phyloP scores from a whole-genome alignment of 2,113 vertebrate genomes.

The Otis tarda region DNA sequence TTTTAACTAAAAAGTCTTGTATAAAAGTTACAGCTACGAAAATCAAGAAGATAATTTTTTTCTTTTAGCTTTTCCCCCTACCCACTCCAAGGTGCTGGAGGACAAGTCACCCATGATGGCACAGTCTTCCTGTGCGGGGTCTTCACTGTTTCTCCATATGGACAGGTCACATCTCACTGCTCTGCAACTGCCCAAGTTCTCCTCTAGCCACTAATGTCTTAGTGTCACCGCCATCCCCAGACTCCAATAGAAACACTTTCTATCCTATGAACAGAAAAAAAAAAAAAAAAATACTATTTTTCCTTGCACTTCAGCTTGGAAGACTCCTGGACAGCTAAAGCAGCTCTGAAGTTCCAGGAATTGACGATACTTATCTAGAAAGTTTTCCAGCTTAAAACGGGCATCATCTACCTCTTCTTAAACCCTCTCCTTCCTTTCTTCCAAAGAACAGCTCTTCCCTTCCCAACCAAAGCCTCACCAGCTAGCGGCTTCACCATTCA shows the following conservation, averaged over 20 bases:
- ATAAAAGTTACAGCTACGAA: neutral
- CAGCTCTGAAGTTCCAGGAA: neutral
- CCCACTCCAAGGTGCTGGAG: neutral
- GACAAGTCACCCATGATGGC: neutral
- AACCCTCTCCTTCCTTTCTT: neutral
- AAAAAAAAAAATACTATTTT: neutral
- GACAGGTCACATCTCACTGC: neutral
- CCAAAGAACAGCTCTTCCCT: neutral
- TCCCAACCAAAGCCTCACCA: neutral
- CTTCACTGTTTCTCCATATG: neutral
- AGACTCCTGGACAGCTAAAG: neutral
- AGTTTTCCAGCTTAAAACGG: neutral
- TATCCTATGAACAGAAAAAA: neutral
- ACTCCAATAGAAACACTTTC: neutral
- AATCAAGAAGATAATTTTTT: neutral
- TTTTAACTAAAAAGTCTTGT: neutral
- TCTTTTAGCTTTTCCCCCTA: neutral
- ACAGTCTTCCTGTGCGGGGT: neutral
- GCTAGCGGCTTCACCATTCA: neutral
- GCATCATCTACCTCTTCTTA: neutral
- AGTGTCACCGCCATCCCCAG: neutral
- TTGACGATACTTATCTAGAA: neutral
- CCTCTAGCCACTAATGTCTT: neutral
- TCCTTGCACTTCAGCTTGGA: neutral
- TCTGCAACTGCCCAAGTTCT: neutral